Evolutionary conservation across 92 coral and sea anemone species (phyloP).

Genomic region (Palythoa heliodiscus): DNA sequence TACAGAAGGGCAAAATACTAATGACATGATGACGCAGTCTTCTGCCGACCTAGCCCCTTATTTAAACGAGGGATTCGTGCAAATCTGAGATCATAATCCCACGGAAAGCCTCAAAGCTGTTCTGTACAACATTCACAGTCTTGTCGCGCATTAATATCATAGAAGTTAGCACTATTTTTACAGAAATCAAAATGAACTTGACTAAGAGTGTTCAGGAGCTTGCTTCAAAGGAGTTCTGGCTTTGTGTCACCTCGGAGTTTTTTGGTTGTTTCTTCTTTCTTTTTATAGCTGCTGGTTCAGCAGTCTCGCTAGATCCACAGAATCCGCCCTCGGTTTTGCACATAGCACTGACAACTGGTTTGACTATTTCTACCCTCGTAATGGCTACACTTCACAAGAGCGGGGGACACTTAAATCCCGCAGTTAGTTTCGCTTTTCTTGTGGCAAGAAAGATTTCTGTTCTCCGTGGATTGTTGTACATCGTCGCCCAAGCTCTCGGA

Average conservation of each 20-base stretch:
- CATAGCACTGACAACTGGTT: conserved; percentile 56
- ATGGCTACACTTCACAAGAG: conserved; percentile 58
- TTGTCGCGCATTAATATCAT: no score
- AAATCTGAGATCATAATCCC: no score
- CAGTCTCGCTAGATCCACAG: conserved; percentile 33
- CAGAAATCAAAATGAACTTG: no score
- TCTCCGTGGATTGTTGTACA: conserved; percentile 49
- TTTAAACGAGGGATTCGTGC: no score
- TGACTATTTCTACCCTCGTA: conserved; percentile 49
- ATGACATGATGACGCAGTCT: no score
- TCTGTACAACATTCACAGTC: no score
- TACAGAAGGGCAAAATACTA: no score
- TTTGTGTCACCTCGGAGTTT: conserved; percentile 54
- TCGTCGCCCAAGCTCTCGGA: conserved; percentile 55
- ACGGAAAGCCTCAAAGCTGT: no score
- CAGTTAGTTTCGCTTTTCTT: conserved; percentile 62
- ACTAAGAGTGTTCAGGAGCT: no score
- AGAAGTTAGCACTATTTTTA: no score
- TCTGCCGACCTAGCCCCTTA: no score
- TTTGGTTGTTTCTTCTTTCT: conserved; percentile 52
- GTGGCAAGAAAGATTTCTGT: conserved; percentile 60
- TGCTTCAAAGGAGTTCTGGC: conserved; percentile 58
- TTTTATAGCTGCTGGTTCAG: conserved; percentile 60
- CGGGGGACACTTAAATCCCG: conserved; percentile 67
- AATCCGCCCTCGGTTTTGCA: conserved; percentile 52